Evolutionary conservation across 2,888 invertebrate genomes (phyloP), one percentile per base, ranked within the genome.

Genomic region (Caenorhabditis japonica): DNA sequence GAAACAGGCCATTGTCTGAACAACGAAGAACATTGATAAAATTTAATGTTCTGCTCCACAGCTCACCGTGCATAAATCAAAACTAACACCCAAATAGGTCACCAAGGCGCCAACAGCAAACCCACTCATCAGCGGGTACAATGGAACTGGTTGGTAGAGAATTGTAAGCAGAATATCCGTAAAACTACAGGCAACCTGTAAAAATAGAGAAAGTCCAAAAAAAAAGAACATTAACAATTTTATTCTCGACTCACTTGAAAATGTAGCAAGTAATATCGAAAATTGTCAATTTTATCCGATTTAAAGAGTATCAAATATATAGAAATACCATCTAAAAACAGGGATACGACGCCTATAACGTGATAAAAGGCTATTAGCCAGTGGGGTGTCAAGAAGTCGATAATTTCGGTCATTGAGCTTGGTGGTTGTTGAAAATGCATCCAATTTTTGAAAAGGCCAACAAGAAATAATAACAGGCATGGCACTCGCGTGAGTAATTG

Each of bases 241-340:
- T 10, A 34, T 17, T 12, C 8, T 38, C 4, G n/a, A 4, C 19
- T 41, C 25, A 58, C 60, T 43, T 60, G 60, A 51, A 60, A 60
- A 23, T 60, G 41, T 17, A 51, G 25, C 34, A 60, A 17, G 25
- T 34, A 60, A 34, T 25, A 60, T 17, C 60, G n/a, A 13, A 60
- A 60, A 51, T 51, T 41, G 17, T 60, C 60, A 19, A 60, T 41
- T 60, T 60, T 60, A 4, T 13, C 25, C 13, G 47, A 47, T 25
- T 51, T 15, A 17, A 60, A 60, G 8, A 60, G 23, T 4, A 60
- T 33, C 4, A 60, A 19, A 43, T 60, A 60, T 10, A 60, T 43
- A 4, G 51, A 30, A 25, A 60, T 43, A 7, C 4, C 3, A 17
- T 60, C 51, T 8, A 43, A 51, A 0, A 23, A 3, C 1, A 60